A percentile compares a stretch with the other conserved stretches of the same genome.
These are phyloP conservation scores for Otolemur garnettii DNA, from an alignment of 2,113 vertebrate genomes.

Conservation along the genomic window DNA sequence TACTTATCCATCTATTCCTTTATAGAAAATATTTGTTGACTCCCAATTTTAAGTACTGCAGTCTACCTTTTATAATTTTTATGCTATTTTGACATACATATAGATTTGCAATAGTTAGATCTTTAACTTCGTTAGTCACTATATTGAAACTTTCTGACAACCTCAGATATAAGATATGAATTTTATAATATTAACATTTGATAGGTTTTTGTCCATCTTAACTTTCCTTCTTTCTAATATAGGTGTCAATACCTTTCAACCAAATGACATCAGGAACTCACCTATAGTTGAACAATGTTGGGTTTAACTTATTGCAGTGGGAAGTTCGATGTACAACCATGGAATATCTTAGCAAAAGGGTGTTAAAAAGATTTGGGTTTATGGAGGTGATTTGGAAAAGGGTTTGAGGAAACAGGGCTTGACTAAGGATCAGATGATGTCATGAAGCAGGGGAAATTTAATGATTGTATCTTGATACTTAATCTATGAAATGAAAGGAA, in stretches of 20 bases:
- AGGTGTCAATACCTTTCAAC: not conserved
- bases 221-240: not conserved
- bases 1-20: not conserved
- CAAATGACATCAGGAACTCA: not conserved
- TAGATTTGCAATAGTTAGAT: not conserved
- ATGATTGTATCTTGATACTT: constrained; percentile 13
- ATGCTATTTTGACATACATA: not conserved
- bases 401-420: not conserved
- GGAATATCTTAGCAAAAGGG: not conserved
- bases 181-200: not conserved
- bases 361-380: not conserved
- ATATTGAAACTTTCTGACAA: not conserved
- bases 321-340: not conserved
- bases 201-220: not conserved
- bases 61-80: not conserved
- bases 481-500: not conserved
- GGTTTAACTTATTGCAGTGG: not conserved
- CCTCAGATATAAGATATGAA: no score
- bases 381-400: not conserved
- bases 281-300: not conserved
- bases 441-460: not conserved
- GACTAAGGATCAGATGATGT: not conserved
- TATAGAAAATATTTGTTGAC: not conserved
- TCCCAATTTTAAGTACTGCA: not conserved
- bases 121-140: not conserved